Conservation (phyloP, 2,888 invertebrate genomes). For the Hypomecis atomaria region DNA sequence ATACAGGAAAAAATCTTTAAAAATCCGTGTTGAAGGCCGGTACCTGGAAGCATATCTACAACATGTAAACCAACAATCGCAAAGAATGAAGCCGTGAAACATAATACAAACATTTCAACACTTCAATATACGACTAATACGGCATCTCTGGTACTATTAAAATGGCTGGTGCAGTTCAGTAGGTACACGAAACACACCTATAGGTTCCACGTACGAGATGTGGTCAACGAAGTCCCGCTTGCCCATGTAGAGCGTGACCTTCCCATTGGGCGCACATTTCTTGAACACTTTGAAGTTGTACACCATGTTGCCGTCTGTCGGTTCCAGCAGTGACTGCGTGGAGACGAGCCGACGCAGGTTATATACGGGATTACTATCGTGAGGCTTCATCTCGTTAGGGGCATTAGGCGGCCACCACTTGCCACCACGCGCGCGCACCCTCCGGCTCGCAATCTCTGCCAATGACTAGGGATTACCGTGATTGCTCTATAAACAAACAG, state of each 20-base stretch:
- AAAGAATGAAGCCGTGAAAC: too few relatives aligned
- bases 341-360: constrained; percentile 39
- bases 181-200: constrained; percentile 84
- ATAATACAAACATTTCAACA: too few relatives aligned
- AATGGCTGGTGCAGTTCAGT: background rate
- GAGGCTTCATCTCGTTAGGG: constrained; percentile 73
- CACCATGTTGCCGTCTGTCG: constrained; percentile 87
- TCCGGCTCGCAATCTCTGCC: too few relatives aligned
- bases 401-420: constrained; percentile 57
- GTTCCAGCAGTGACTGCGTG: constrained; percentile 13
- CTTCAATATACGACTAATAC: too few relatives aligned
- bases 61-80: too few relatives aligned
- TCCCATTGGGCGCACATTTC: constrained; percentile 95
- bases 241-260: constrained; percentile 93
- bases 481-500: too few relatives aligned
- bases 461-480: too few relatives aligned
- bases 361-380: constrained; percentile 69
- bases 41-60: too few relatives aligned
- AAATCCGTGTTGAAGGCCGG: too few relatives aligned
- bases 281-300: constrained; percentile 96
- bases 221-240: constrained; percentile 96
- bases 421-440: constrained; percentile 14
- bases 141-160: too few relatives aligned
- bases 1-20: too few relatives aligned
- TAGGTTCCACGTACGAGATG: constrained; percentile 92